Evolutionary conservation across 2,797 vertebrate genomes (phyloP).

Genomic region (Enteromius trimaculatus): DNA sequence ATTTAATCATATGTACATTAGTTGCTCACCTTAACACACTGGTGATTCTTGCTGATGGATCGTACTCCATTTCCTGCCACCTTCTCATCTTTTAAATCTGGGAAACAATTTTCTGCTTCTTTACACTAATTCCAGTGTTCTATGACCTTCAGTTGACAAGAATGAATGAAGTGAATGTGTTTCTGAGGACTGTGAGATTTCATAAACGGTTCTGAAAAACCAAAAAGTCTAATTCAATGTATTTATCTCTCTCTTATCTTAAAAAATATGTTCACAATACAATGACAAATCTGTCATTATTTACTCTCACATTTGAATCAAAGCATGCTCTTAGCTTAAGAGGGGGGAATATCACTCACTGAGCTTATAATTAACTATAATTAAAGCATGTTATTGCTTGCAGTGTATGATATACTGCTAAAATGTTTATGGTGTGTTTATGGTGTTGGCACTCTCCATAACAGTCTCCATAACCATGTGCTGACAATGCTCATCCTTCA

Average conservation of each 20-base stretch:
- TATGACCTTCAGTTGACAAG: constrained; percentile 76
- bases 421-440: not conserved
- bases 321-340: no score
- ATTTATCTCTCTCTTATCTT: not conserved
- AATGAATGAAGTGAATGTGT: not conserved
- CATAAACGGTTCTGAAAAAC: not conserved
- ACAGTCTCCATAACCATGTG: constrained; percentile 80
- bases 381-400: not conserved
- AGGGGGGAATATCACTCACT: not conserved
- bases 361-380: not conserved
- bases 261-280: not conserved
- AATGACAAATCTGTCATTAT: not conserved
- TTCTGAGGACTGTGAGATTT: not conserved
- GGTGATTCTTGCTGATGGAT: constrained; percentile 86
- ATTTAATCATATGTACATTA: not conserved
- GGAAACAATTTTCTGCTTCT: constrained; percentile 83
- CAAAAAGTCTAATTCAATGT: not conserved
- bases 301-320: not conserved
- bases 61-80: constrained; percentile 72
- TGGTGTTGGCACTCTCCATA: constrained; percentile 73
- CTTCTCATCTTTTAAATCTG: constrained; percentile 72
- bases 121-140: constrained; percentile 90
- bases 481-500: constrained; percentile 87
- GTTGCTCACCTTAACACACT: constrained; percentile 83
- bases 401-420: not conserved